A percentile compares a stretch with the other conserved stretches of the same genome.
These are phyloP conservation scores for Umimayanthus kanabou DNA, from an alignment of 92 coral and sea anemone genomes.

Conservation along the genomic window DNA sequence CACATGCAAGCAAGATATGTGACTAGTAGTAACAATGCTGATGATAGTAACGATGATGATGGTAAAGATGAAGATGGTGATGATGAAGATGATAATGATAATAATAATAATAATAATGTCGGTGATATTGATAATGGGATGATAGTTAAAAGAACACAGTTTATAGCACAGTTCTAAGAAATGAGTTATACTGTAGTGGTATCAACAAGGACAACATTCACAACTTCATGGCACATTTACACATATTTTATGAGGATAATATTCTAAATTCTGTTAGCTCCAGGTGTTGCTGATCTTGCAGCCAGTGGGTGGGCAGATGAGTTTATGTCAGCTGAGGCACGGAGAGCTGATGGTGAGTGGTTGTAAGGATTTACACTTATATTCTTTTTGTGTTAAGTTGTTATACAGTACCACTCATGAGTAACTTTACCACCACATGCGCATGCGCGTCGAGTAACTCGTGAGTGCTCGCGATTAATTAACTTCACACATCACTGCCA, in stretches of 20 bases:
- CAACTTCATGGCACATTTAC: too few relatives aligned
- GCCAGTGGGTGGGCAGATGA: constrained; percentile 91
- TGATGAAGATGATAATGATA: not conserved
- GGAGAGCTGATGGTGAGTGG: constrained; percentile 62
- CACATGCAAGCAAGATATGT: not conserved
- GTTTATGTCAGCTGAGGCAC: constrained; percentile 77
- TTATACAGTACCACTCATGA: too few relatives aligned
- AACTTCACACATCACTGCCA: too few relatives aligned
- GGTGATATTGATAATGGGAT: too few relatives aligned
- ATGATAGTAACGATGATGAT: not conserved
- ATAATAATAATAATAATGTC: too few relatives aligned
- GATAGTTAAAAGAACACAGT: too few relatives aligned
- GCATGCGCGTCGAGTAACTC: too few relatives aligned
- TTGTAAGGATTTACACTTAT: not conserved
- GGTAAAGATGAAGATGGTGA: not conserved
- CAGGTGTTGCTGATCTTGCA: constrained; percentile 88
- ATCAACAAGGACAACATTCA: too few relatives aligned
- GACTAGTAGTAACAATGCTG: not conserved
- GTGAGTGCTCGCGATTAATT: too few relatives aligned
- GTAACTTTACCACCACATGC: too few relatives aligned
- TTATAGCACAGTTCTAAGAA: too few relatives aligned
- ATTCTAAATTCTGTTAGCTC: constrained; percentile 53
- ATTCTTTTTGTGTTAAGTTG: not conserved
- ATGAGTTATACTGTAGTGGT: too few relatives aligned
- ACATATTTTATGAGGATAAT: not conserved